A percentile compares a stretch with the other conserved stretches of the same genome.
Conservation (phyloP, 2,113 vertebrate species). For the Potamarius usumacintae region DNA sequence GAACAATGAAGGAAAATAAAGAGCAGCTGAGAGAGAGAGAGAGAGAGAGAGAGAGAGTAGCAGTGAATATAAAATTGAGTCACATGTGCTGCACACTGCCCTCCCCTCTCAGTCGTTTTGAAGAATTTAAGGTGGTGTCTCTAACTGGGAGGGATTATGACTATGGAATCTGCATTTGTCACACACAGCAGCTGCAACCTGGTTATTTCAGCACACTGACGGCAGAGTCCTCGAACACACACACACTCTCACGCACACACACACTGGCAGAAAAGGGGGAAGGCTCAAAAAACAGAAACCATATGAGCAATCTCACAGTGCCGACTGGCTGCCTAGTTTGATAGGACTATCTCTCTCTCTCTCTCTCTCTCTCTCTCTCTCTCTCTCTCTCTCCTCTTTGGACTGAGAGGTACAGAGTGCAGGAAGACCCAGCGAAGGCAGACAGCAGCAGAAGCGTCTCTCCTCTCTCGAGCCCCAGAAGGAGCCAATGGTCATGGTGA, state of each 20-base stretch:
- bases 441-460: slow-evolving; percentile 21
- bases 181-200: slow-evolving; percentile 58
- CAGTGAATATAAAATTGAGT: slow-evolving; percentile 21
- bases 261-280: slow-evolving; percentile 22
- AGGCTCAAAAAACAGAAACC: slow-evolving; percentile 40
- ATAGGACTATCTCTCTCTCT: slow-evolving; percentile 40
- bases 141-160: slow-evolving; percentile 52
- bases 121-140: slow-evolving; percentile 58
- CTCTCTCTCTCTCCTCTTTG: neutral
- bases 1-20: slow-evolving; percentile 29
- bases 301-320: slow-evolving; percentile 39
- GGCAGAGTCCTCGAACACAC: slow-evolving; percentile 51
- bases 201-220: slow-evolving; percentile 55
- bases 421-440: slow-evolving; percentile 20
- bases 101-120: slow-evolving; percentile 46
- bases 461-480: slow-evolving; percentile 35
- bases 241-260: slow-evolving; percentile 29
- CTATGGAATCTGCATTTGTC: slow-evolving; percentile 61
- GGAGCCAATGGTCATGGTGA: slow-evolving; percentile 60
- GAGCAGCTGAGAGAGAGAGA: neutral
- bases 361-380: slow-evolving; percentile 18
- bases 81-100: slow-evolving; percentile 24
- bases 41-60: neutral
- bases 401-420: slow-evolving; percentile 27
- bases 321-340: slow-evolving; percentile 45